Base-by-base conservation (phyloP, 2,797 vertebrate species). In the Leontopithecus rosalia region DNA sequence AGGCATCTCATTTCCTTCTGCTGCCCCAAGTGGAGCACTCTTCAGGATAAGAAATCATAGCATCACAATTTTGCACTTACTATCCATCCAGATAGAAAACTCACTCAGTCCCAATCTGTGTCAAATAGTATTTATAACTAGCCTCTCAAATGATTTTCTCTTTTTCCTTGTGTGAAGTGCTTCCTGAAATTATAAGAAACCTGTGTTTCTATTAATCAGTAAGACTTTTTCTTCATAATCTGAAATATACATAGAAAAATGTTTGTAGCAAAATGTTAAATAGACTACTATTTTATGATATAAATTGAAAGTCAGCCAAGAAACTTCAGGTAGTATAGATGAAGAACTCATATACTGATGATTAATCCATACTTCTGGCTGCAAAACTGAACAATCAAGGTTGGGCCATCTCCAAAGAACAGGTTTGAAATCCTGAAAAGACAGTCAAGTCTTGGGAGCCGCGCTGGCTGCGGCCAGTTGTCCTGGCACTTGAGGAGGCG, bases 171-270 rank as follows among this genome's bases (percentile, higher is more conserved):
- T 89, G 9, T 81, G 81, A 96, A 76, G 28, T 77, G 20, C 52
- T 88, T 81, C 43, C 48, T 81, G 30, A 97, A 91, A 81, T 91
- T 58, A 67, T 72, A 85, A 87, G 58, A 80, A 94, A 85, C 12
- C 77, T 55, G 79, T 90, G 91, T 79, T 81, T 89, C 72, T 48
- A 88, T 89, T 80, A 14, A 46, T 94, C 13, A 22, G 39, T 88
- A 55, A 57, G 33, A 91, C 36, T 15, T 57, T 22, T 55, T 46
- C 50, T 81, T 70, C 15, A 94, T 83, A 86, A 81, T 83, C 97
- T 95, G 46, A 95, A 75, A 81, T 55, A 91, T 28, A 92, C 61
- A 91, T 88, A 82, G 70, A 97, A 96, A 67, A 97, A 85, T 85
- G 28, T 88, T 58, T 77, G 39, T 80, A 91, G 28, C 46, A 91